Base-by-base conservation (phyloP, 2,113 vertebrate species). In the Bambusicola thoracicus region DNA sequence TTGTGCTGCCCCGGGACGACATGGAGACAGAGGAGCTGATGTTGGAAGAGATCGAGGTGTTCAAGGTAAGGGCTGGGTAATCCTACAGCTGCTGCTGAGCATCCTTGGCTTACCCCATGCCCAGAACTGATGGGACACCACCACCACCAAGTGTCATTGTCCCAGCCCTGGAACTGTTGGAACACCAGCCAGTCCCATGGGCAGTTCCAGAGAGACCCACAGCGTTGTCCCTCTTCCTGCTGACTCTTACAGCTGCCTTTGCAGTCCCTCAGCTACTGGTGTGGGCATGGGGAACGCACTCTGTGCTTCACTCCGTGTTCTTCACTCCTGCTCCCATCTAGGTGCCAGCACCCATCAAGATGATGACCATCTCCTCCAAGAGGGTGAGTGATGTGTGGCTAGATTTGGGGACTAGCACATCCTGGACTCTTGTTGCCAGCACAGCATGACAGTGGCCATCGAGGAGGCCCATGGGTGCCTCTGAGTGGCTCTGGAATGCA, bases 301-400 rank as follows among this genome's bases (percentile, higher is more conserved):
- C 19, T 2, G 7, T 46, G 49, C 17, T 56, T 72, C 25, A 12
- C 43, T 94, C 55, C 30, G 44, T 85, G 53, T 93, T 56, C 34
- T 93, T 89, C 2, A 4, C 53, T 92, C 9, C 61, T 93, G 40
- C 63, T 79, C 81, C 44, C 51, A 13, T 97, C 69, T 94, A 99
- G 99, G 97, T 99, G 73, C 99, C 99, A 18, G 99, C 98, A 5
- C 96, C 99, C 27, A 98, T 99, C 79, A 99, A 98, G 93, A 99
- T 98, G 1, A 99, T 99, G 99, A 99, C 98, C 97, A 99, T 99
- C 96, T 99, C 99, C 85, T 99, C 99, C 36, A 99, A 99, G 97
- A 97, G 99, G 97, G 99, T 99, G 97, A 97, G 98, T 96, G 44
- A 11, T 1, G 5, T 0, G 0, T 19, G n/a, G n/a, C 34, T 15